Conservation (phyloP, 2,113 vertebrate genomes). For the Cochlearius cochlearius region DNA sequence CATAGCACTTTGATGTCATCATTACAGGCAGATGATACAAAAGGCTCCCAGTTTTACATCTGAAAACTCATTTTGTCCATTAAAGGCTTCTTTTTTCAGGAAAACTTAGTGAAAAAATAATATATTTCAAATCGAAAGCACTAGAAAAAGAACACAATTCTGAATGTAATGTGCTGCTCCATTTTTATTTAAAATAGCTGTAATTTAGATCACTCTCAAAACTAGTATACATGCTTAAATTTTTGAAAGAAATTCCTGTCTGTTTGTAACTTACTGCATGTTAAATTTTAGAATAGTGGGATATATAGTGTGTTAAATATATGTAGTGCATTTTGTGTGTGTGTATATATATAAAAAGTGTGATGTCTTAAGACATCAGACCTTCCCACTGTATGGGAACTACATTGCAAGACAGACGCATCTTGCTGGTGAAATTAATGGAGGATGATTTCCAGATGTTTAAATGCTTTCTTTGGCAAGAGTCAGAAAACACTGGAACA, state of each 20-base stretch:
- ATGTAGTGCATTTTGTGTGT: neutral
- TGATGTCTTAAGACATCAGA: neutral
- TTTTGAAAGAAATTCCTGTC: neutral
- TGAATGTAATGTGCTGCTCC: neutral
- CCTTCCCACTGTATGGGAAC: neutral
- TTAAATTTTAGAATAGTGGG: neutral
- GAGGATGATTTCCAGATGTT: constrained; percentile 76
- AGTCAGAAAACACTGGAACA: constrained; percentile 42
- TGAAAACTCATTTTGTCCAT: neutral
- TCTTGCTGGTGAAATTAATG: constrained; percentile 46
- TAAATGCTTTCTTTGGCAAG: constrained; percentile 70
- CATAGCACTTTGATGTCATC: neutral
- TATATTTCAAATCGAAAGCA: neutral
- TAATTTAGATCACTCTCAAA: neutral
- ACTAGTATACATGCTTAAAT: neutral
- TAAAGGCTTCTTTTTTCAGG: neutral
- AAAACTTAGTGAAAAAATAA: neutral
- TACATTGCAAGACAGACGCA: constrained; percentile 22
- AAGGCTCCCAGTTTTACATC: neutral
- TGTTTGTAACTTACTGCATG: neutral
- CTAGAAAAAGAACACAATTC: neutral
- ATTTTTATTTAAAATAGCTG: neutral
- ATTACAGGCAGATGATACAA: neutral
- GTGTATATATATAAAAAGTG: neutral
- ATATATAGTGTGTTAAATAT: neutral